phyloP scores from a whole-genome alignment of 2,113 vertebrate species.

The Boleophthalmus pectinirostris region DNA sequence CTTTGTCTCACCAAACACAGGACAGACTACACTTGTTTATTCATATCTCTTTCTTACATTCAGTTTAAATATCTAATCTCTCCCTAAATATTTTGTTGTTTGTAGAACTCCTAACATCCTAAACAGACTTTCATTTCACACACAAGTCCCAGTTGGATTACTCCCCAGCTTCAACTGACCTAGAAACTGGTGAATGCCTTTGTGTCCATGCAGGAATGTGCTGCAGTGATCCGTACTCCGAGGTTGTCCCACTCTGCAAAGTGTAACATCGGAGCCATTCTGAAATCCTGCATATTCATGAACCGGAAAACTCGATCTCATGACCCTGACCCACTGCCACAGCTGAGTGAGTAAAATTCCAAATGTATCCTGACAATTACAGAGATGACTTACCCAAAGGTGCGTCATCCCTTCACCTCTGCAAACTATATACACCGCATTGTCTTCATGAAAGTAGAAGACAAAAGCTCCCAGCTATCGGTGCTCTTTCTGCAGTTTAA shows the following conservation, averaged over 20 bases:
- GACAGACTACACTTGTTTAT: neutral
- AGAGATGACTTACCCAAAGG: slow-evolving; percentile 8
- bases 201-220: slow-evolving; percentile 42
- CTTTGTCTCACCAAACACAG: neutral
- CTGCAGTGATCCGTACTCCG: slow-evolving; percentile 31
- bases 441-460: slow-evolving; percentile 14
- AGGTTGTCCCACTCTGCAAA: slow-evolving; percentile 25
- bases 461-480: slow-evolving; percentile 6
- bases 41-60: neutral
- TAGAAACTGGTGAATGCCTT: slow-evolving; percentile 50
- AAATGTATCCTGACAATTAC: neutral
- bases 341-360: slow-evolving; percentile 14
- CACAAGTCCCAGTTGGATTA: slow-evolving; percentile 55
- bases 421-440: neutral
- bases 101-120: slow-evolving; percentile 27
- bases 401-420: neutral
- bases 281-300: slow-evolving; percentile 41
- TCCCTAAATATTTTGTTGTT: slow-evolving; percentile 20
- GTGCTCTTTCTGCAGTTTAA: slow-evolving; percentile 20
- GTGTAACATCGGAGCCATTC: slow-evolving; percentile 24
- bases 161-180: slow-evolving; percentile 56
- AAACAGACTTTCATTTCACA: slow-evolving; percentile 36
- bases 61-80: no score
- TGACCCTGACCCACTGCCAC: slow-evolving; percentile 41
- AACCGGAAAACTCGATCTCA: slow-evolving; percentile 50